Evolutionary conservation across 2,113 vertebrate species (phyloP).

Genomic region (Neotoma lepida): DNA sequence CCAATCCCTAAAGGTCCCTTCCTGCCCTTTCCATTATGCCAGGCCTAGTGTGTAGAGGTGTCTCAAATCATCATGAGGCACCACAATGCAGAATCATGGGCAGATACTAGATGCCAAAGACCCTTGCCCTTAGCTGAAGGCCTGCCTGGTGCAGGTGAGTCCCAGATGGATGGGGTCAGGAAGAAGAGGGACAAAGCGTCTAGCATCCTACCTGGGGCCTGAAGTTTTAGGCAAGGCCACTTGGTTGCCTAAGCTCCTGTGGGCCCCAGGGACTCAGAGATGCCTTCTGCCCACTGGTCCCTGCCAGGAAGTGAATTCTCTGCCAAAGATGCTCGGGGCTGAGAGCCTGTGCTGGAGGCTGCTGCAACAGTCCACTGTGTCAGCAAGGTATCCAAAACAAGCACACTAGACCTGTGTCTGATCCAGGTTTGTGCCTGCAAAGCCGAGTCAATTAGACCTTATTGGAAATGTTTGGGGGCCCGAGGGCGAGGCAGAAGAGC

Average conservation of each 20-base stretch:
- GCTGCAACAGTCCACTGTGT: not conserved
- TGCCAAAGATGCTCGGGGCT: not conserved
- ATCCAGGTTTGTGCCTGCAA: not conserved
- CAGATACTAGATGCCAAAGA: not conserved
- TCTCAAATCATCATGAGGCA: accelerated
- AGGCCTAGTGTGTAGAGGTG: accelerated
- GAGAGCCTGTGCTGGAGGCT: not conserved
- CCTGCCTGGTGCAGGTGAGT: not conserved
- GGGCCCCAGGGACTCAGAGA: not conserved
- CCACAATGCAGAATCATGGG: not conserved
- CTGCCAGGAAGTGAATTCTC: not conserved
- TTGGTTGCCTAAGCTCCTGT: not conserved
- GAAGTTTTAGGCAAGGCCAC: not conserved
- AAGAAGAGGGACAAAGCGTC: not conserved
- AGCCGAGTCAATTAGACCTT: not conserved
- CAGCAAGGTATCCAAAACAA: not conserved
- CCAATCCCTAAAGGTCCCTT: accelerated
- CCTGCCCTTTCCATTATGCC: not conserved
- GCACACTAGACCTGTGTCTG: accelerated
- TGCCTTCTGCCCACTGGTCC: not conserved
- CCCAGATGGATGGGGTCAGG: not conserved
- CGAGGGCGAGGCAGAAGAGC: too few species aligned
- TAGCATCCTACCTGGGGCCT: not conserved
- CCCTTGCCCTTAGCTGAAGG: not conserved
- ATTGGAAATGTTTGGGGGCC: not conserved